These are phyloP conservation scores for Congeria kusceri DNA, from an alignment of 2,888 invertebrate species.

Conservation along the genomic window DNA sequence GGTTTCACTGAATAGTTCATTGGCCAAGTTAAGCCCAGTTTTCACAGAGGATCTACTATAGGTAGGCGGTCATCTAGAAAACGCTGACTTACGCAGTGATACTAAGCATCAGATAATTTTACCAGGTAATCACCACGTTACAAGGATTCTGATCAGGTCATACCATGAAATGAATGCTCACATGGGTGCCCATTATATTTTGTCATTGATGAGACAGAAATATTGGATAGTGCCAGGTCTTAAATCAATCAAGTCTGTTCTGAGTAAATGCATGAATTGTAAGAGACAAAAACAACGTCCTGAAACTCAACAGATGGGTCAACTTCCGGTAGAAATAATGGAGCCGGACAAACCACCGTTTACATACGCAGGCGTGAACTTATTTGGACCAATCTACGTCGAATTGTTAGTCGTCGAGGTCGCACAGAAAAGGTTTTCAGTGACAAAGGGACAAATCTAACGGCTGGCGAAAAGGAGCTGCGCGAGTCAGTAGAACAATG, in stretches of 20 bases:
- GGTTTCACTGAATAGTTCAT: background rate
- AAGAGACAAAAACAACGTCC: background rate
- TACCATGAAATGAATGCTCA: background rate
- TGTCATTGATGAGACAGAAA: background rate
- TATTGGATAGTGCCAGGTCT: conserved; percentile 11
- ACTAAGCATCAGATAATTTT: background rate
- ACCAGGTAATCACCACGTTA: background rate
- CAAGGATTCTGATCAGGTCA: background rate
- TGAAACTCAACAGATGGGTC: too few relatives aligned
- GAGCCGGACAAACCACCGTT: conserved; percentile 32
- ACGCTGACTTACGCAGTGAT: background rate
- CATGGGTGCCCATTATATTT: background rate
- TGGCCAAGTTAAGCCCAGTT: background rate
- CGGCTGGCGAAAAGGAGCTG: conserved; percentile 37
- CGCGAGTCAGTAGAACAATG: conserved; percentile 30
- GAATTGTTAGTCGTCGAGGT: conserved; percentile 43
- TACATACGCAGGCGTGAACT: conserved; percentile 49
- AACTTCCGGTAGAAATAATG: conserved; percentile 5
- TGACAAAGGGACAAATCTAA: conserved; percentile 55
- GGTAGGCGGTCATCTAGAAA: background rate
- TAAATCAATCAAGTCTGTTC: background rate
- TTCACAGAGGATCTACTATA: background rate
- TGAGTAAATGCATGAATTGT: background rate
- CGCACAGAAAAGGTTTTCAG: conserved; percentile 25
- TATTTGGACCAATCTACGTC: conserved; percentile 49